phyloP scores from a whole-genome alignment of 2,113 vertebrate genomes.

The Parus major region DNA sequence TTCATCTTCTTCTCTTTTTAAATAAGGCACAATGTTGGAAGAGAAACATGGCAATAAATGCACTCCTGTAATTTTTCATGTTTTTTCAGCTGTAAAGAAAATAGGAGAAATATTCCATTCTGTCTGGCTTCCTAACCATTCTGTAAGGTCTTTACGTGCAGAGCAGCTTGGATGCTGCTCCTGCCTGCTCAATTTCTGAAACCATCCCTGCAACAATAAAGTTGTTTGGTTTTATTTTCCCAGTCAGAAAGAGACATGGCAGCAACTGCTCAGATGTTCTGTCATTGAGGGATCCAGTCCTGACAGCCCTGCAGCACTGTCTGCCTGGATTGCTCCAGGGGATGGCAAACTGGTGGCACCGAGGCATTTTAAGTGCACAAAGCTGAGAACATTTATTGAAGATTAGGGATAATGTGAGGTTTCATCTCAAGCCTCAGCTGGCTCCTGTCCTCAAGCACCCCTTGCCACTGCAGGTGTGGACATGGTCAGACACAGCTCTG shows the following conservation, averaged over 20 bases:
- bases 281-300: neutral
- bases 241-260: neutral
- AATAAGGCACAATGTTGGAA: constrained; percentile 66
- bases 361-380: neutral
- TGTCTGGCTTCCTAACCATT: constrained; percentile 71
- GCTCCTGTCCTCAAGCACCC: neutral
- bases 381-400: neutral
- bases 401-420: neutral
- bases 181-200: constrained; percentile 16
- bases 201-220: constrained; percentile 28
- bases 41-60: constrained; percentile 66
- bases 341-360: neutral
- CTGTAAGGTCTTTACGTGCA: constrained; percentile 55
- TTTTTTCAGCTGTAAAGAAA: constrained; percentile 80
- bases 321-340: neutral
- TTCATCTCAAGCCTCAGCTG: neutral
- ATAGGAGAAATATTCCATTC: constrained; percentile 76
- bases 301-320: neutral
- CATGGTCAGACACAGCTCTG: neutral
- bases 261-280: neutral
- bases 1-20: neutral
- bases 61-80: constrained; percentile 64
- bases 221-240: neutral
- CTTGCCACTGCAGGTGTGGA: neutral
- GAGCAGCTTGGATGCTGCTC: constrained; percentile 31